Percentiles rank a stretch among this genome's conserved stretches.
Evolutionary conservation across 2,888 invertebrate genomes (phyloP).

Genomic region (Augiades crinisus): DNA sequence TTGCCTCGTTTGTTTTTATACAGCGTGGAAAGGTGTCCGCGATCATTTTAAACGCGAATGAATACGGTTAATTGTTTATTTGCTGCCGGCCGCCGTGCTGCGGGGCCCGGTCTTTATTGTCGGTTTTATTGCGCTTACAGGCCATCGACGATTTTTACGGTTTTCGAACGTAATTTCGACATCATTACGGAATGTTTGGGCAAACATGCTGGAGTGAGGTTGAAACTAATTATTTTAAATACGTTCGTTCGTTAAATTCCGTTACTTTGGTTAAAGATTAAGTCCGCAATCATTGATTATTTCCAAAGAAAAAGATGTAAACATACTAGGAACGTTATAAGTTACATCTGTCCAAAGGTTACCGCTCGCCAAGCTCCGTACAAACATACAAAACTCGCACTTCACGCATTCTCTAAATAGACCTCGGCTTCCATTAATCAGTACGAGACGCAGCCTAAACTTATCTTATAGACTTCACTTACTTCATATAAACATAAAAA

Average conservation of each 20-base stretch:
- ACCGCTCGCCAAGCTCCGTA: conserved; percentile 12
- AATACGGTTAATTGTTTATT: conserved; percentile 28
- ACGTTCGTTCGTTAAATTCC: too few relatives aligned
- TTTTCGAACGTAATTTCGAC: conserved; percentile 19
- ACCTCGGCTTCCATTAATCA: conserved; percentile 6
- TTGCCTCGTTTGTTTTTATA: conserved; percentile 61
- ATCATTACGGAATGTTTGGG: conserved; percentile 4
- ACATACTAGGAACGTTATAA: conserved; percentile 1
- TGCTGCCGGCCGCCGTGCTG: conserved; percentile 15
- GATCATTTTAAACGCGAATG: conserved; percentile 25
- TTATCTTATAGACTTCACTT: neutral
- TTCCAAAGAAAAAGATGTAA: conserved; percentile 6
- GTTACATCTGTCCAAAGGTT: conserved; percentile 11
- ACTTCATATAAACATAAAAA: too few relatives aligned
- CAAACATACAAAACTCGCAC: conserved; percentile 11
- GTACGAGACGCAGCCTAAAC: neutral
- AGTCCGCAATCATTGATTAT: too few relatives aligned
- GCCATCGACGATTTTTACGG: conserved; percentile 22
- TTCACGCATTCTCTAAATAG: conserved; percentile 11
- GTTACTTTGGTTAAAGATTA: neutral
- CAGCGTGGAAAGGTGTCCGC: conserved; percentile 50
- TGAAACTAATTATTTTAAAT: neutral
- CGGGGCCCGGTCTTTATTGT: conserved; percentile 15
- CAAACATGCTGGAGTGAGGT: neutral
- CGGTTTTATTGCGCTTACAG: conserved; percentile 24